phyloP scores from a whole-genome alignment of 2,888 invertebrate genomes.

The Erebia aethiops region DNA sequence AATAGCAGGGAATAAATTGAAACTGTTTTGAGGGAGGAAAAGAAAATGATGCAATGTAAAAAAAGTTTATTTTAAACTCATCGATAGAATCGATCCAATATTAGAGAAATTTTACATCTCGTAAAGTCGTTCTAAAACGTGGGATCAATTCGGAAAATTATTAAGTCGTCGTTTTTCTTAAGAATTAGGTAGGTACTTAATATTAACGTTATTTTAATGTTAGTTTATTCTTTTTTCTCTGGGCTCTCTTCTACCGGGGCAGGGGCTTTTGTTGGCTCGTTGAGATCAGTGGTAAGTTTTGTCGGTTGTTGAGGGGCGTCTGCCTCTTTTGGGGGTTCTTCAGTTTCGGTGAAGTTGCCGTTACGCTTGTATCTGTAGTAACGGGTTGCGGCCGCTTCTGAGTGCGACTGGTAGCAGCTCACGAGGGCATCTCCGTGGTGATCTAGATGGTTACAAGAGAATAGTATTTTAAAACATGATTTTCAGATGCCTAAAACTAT shows the following conservation, averaged over 20 bases:
- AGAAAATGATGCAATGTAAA: conserved; percentile 17
- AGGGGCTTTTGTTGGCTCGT: conserved; percentile 25
- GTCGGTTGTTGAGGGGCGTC: conserved; percentile 10
- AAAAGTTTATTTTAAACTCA: conserved; percentile 22
- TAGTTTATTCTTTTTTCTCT: conserved; percentile 50
- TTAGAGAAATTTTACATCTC: conserved; percentile 32
- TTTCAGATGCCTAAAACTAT: no score
- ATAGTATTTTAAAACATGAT: no score
- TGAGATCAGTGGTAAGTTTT: conserved; percentile 21
- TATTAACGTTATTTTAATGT: conserved; percentile 27
- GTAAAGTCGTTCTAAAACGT: conserved; percentile 33
- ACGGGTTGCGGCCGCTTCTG: conserved; percentile 65
- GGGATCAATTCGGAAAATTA: conserved; percentile 37
- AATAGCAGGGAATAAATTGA: no score
- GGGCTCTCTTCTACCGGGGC: conserved; percentile 28
- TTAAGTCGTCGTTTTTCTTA: conserved; percentile 21
- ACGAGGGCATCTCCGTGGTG: conserved; percentile 83
- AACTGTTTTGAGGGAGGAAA: not conserved
- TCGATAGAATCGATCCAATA: conserved; percentile 38
- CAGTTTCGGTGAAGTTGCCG: conserved; percentile 53
- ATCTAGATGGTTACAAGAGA: conserved; percentile 64
- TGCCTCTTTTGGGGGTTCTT: conserved; percentile 20
- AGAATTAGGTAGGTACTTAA: conserved; percentile 5
- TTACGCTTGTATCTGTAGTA: conserved; percentile 75
- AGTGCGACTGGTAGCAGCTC: conserved; percentile 79